Base-by-base conservation (phyloP, 2,113 vertebrate species). In the Cynocephalus volans region DNA sequence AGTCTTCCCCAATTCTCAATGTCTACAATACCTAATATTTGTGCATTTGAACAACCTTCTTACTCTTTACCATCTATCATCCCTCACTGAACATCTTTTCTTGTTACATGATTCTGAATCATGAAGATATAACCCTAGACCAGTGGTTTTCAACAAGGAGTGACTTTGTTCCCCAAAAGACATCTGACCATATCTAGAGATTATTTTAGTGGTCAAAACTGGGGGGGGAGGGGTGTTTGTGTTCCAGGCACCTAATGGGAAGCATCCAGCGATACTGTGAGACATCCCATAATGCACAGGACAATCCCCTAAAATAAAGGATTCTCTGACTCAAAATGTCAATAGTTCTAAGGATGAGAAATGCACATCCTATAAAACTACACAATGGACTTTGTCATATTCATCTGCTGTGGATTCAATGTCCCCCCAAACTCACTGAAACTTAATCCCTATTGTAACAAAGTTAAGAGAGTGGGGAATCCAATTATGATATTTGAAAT, bases 281-380 rank as follows among this genome's bases (percentile, higher is more conserved):
- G 79, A 81, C 10, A 85, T 24, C 23, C 3, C 3, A 73, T 15
- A 89, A 88, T 64, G 80, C 45, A 86, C 41, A 83, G 12, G 48
- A 52, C 18, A 52, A 24, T 67, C 8, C 15, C 6, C 36, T 17
- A 87, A 60, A 96, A 24, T 81, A 77, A 81, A 87, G 36, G 12
- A 87, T 92, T 92, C 31, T 93, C 54, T 65, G 60, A 54, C 19
- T 77, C 54, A 92, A 88, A 95, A 84, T 41, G 70, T 28, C 33
- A 92, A n/a, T 60, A 89, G 36, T 83, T 72, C n/a, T 62, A 54
- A 89, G n/a, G 56, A 2, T 83, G 70, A 93, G 69, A 96, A 80
- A 93, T 45, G 48, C n/a, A 58, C 26, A 80, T 83, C 64, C 50
- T 64, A 7, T 84, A 80, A 84, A 93, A 87, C 52, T 54, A 73